Evolutionary conservation across 1,140 invertebrate genomes (phyloP).

Genomic region (Scaptodrosophila lebanonensis): DNA sequence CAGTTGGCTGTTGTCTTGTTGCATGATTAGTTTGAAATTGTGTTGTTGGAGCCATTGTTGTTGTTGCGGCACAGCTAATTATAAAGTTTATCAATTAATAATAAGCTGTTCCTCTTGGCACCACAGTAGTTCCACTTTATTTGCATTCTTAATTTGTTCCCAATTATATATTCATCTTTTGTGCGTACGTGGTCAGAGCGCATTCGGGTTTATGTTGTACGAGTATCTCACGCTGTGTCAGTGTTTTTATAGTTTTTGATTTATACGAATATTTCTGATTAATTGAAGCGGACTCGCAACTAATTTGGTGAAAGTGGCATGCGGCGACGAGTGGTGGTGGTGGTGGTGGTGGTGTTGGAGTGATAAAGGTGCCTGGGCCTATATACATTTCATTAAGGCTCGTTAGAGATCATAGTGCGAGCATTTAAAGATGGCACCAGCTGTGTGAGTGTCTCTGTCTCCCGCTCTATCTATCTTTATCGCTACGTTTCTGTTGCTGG

Average conservation of each 20-base stretch:
- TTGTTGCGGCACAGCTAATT: slow-evolving; percentile 56
- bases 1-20: too few relatives aligned
- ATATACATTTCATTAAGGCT: slow-evolving; percentile 51
- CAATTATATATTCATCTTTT: slow-evolving; percentile 74
- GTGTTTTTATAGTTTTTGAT: slow-evolving; percentile 70
- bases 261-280: slow-evolving; percentile 68
- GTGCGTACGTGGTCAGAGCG: slow-evolving; percentile 12
- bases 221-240: slow-evolving; percentile 69
- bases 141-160: slow-evolving; percentile 74
- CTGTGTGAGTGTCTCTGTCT: background rate
- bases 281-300: slow-evolving; percentile 63
- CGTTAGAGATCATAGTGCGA: slow-evolving; percentile 43
- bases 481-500: too few relatives aligned
- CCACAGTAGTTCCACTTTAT: slow-evolving; percentile 68
- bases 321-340: too few relatives aligned
- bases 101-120: slow-evolving; percentile 38
- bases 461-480: slow-evolving; percentile 10
- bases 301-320: slow-evolving; percentile 55
- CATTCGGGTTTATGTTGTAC: background rate
- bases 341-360: too few relatives aligned
- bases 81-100: slow-evolving; percentile 67
- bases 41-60: too few relatives aligned
- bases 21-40: too few relatives aligned
- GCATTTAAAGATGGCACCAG: too few relatives aligned
- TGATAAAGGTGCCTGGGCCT: slow-evolving; percentile 1